These are phyloP conservation scores for Leuctra nigra DNA, from an alignment of 2,888 invertebrate genomes.

Conservation along the genomic window DNA sequence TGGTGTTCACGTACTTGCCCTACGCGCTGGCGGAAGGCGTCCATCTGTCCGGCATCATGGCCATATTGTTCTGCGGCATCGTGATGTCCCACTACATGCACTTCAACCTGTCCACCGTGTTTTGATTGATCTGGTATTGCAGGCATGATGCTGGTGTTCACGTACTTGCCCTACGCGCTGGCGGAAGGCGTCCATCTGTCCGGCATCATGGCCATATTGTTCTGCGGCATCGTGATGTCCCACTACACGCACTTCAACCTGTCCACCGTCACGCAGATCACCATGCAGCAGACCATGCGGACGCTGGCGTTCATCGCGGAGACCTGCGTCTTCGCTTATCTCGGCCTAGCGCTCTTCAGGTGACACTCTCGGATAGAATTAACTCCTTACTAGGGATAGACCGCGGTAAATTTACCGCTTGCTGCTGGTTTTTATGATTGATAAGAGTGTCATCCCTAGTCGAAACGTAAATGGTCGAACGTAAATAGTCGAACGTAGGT, in stretches of 20 bases:
- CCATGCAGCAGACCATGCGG: conserved; percentile 98
- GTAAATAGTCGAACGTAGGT: too few species aligned
- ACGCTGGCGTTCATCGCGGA: conserved; percentile 97
- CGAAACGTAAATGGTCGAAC: too few species aligned
- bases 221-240: conserved; percentile 99
- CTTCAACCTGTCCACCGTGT: conserved; percentile 93
- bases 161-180: conserved; percentile 95
- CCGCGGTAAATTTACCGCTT: too few species aligned
- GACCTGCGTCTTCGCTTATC: conserved; percentile 97
- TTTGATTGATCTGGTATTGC: too few species aligned
- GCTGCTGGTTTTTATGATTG: too few species aligned
- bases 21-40: conserved; percentile 97
- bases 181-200: conserved; percentile 95
- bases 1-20: conserved; percentile 97
- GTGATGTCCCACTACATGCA: conserved; percentile 99
- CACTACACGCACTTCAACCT: conserved; percentile 99
- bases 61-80: conserved; percentile 96
- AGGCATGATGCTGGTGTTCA: conserved; percentile 93
- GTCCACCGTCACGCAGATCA: conserved; percentile 97
- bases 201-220: conserved; percentile 98
- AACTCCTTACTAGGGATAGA: too few species aligned
- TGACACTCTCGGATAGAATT: too few species aligned
- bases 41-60: conserved; percentile 96
- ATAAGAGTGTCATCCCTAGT: too few species aligned
- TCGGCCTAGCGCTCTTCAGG: conserved; percentile 80